Evolutionary conservation across 2,888 invertebrate genomes (phyloP), one percentile per base, ranked within the genome.

Genomic region (Drosophila kanekoi): DNA sequence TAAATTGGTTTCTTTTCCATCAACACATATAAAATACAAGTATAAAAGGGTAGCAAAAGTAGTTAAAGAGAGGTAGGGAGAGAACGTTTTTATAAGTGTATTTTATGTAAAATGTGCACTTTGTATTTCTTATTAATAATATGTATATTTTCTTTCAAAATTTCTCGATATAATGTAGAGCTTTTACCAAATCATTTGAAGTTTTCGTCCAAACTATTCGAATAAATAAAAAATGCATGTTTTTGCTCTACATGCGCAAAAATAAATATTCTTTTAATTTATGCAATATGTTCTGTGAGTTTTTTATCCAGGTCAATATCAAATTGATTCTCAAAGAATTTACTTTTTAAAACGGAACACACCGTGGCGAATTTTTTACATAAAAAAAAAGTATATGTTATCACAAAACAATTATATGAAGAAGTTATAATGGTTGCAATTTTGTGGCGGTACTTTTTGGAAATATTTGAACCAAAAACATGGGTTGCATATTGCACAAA

Each of bases 401-500:
- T 53, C 53, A 53, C 10, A 59, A 59, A 59, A n/a, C 0, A 43
- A 11, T n/a, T 41, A 33, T 10, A 32, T n/a, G 8, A 8, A 28
- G 2, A 37, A 56, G 32, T 40, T 14, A 23, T 18, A 35, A 45
- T 53, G 45, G 18, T 38, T 38, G 38, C 6, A 60, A 54, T 43
- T 60, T 44, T 52, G 77, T 72, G 62, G 51, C 64, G 69, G 54
- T 74, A 44, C 37, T 62, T 66, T 14, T 62, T 61, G 53, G 41
- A 61, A 57, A 45, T 69, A 70, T 28, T 56, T 32, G 52, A 70
- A 57, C 67, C 52, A 78, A 59, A 54, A 84, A 87, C 72, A 52
- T 54, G 84, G 89, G 85, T 90, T 91, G 90, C 91, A 91, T 89
- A 68, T 91, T 80, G 88, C 91, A 89, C 91, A 91, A 91, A 91